Percentiles rank a stretch among this genome's conserved stretches.
These are phyloP conservation scores for Leptopilina syphax DNA, from an alignment of 2,888 invertebrate species.

Conservation along the genomic window DNA sequence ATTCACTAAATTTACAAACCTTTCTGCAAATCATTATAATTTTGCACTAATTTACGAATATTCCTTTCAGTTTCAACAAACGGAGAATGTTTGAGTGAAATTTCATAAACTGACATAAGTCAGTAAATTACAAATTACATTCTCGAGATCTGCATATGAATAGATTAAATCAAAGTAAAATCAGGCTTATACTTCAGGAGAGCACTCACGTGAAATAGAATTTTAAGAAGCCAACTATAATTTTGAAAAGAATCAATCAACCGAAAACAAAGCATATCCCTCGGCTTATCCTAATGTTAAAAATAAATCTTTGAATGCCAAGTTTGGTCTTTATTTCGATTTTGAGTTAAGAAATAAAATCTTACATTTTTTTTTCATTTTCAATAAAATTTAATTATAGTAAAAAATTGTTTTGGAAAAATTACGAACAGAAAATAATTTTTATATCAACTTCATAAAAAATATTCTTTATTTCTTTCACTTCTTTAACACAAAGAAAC, in stretches of 20 bases:
- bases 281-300: neutral
- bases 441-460: too few relatives aligned
- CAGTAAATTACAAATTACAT: neutral
- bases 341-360: neutral
- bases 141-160: conserved; percentile 29
- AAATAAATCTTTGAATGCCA: neutral
- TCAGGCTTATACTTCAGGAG: neutral
- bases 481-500: too few relatives aligned
- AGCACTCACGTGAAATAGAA: conserved; percentile 14
- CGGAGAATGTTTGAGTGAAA: neutral
- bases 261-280: neutral
- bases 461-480: too few relatives aligned
- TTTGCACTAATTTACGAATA: neutral
- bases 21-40: too few relatives aligned
- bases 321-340: neutral
- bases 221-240: conserved; percentile 7
- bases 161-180: conserved; percentile 18
- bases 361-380: too few relatives aligned
- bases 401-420: too few relatives aligned
- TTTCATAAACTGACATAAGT: neutral
- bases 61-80: neutral
- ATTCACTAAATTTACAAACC: too few relatives aligned
- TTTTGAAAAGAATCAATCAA: conserved; percentile 30
- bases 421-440: too few relatives aligned
- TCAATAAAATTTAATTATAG: too few relatives aligned